Base-by-base conservation (phyloP, 2,797 vertebrate genomes). In the Anisognathus igniventris region DNA sequence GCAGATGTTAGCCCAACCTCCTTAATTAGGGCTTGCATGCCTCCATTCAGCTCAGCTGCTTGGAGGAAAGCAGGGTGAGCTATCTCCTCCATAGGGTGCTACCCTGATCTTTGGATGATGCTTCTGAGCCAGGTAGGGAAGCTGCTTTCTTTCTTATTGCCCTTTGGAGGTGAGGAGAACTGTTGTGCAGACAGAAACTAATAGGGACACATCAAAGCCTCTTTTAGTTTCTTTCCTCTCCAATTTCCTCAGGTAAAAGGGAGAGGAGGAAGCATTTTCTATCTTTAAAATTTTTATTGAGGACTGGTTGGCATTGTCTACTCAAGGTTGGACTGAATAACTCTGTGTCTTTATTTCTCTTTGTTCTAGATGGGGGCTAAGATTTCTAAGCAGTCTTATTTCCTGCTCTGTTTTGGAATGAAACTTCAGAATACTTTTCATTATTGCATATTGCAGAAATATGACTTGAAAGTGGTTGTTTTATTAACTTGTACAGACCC, bases 31-130 rank as follows among this genome's bases (percentile, higher is more conserved):
- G 37, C 17, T 87, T 61, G 15, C 24, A 27, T 67, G 31, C 13
- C 28, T 86, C 85, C 22, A 68, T 82, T 83, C 78, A 82, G 51
- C 31, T 85, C 57, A 87, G 81, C 56, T 93, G 64, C 24, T 67
- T 72, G 18, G 47, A 60, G 23, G 33, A 76, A 85, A 64, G 60
- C 24, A 53, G 45, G 44, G 24, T 22, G 9, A 75, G 23, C 15
- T 10, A 0, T 7, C 2, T 39, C 24, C 17, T 9, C 2, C 2
- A 0, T 8, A 11, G 18, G 39, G 8, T 61, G 45, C 33, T 90
- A 21, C 28, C 14, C 37, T 73, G 24, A 17, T 60, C 13, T 75
- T 70, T 7, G 16, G 37, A 24, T 68, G 47, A 3, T 62, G 18
- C 31, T 58, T 45, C 67, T 83, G 72, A 73, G 37, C 20, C 5